Conservation (phyloP, 2,888 invertebrate species). For the Synergus japonicus region DNA sequence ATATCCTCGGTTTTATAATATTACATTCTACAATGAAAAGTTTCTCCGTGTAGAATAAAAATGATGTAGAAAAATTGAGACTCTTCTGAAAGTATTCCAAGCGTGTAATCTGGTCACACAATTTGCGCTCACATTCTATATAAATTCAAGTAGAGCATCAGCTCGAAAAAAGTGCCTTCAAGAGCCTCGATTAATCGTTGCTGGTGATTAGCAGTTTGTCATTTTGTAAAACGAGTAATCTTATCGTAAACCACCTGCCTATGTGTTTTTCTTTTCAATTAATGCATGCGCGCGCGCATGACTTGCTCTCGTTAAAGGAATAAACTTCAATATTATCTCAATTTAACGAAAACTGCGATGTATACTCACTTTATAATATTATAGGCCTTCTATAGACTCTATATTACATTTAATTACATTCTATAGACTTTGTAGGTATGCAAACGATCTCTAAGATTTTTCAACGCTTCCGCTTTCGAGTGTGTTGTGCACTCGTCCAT, state of each 20-base stretch:
- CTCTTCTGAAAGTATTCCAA: constrained; percentile 13
- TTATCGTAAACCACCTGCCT: constrained; percentile 15
- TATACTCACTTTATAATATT: no score
- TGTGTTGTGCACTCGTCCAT: constrained; percentile 25
- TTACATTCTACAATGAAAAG: no score
- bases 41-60: background rate
- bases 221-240: constrained; percentile 11
- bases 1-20: no score
- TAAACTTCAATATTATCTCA: constrained; percentile 13
- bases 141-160: background rate
- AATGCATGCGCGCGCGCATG: no score
- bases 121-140: constrained; percentile 1
- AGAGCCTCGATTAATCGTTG: constrained; percentile 24
- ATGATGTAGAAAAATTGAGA: background rate
- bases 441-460: constrained; percentile 1
- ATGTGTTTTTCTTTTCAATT: background rate
- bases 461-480: constrained; percentile 33
- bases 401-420: background rate
- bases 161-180: background rate
- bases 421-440: constrained; percentile 12
- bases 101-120: constrained; percentile 21
- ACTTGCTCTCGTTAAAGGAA: background rate
- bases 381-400: no score
- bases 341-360: background rate
- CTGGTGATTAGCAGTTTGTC: constrained; percentile 23